Evolutionary conservation across 2,113 vertebrate genomes (phyloP), one percentile per base, ranked within the genome.

Genomic region (Lasiurus borealis): DNA sequence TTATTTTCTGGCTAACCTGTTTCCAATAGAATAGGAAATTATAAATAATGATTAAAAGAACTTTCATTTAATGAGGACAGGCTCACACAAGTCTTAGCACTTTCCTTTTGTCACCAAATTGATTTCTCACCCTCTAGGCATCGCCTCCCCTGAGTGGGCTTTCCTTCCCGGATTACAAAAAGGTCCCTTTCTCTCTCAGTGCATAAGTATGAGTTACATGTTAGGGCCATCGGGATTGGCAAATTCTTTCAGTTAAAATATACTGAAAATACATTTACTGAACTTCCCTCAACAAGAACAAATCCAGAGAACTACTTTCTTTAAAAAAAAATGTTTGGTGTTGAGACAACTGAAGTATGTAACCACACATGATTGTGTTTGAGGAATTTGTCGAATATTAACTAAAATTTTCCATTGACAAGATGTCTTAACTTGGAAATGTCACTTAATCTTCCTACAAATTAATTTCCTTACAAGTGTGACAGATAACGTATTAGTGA

Each of bases 171-270:
- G 50, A 69, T 62, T 46, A 75, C 5, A 5, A 34, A 44, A 62
- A 40, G 12, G 5, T 0, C 7, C 8, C n/a, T 68, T 25, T 50
- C 3, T 82, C 11, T 40, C 21, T 12, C 59, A 10, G 36, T 69
- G 3, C 3, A 7, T 23, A 71, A 87, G 0, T 15, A 13, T 78
- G 27, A 44, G 9, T 77, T 85, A 93, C 3, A 14, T 44, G 3
- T 34, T 50, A 31, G 1, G 3, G 16, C 3, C 5, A 9, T 6
- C 15, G 3, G 3, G 6, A 7, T n/a, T 31, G 25, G 3, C 34
- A 40, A 31, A 68, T 86, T 68, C 5, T 25, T 73, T 73, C 4
- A 34, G 1, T 85, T 75, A 44, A 36, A 82, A 46, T 52, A 8
- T 11, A 27, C 29, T 54, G n/a, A 73, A 91, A 72, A 25, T 34